Conservation (phyloP, 2,888 invertebrate species). For the Lithophane socia region DNA sequence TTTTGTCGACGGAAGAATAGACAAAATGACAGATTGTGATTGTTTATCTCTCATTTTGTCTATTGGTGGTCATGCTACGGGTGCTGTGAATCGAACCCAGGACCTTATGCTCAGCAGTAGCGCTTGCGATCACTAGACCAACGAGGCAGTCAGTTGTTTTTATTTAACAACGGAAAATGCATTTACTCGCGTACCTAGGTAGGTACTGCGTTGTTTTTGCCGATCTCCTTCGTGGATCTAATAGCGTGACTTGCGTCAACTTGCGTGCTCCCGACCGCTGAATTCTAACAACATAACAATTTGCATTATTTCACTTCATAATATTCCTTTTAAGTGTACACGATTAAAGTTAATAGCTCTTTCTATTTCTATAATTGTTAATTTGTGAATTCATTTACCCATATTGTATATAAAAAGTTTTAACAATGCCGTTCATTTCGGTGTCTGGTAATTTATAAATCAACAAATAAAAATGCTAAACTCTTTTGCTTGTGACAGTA, state of each 20-base stretch:
- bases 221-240: conserved; percentile 67
- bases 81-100: neutral
- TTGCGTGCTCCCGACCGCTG: conserved; percentile 43
- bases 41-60: no score
- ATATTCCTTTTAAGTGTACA: conserved; percentile 49
- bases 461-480: conserved; percentile 36
- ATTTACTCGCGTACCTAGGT: conserved; percentile 33
- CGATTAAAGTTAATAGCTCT: conserved; percentile 37
- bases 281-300: conserved; percentile 54
- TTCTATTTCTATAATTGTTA: conserved; percentile 33
- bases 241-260: conserved; percentile 67
- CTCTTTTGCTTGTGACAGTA: conserved; percentile 71
- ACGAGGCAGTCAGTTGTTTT: conserved; percentile 7
- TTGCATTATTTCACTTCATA: conserved; percentile 55
- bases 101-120: neutral
- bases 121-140: neutral
- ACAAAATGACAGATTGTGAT: no score
- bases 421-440: conserved; percentile 10
- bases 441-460: conserved; percentile 5
- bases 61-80: no score
- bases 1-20: no score
- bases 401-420: conserved; percentile 3
- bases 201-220: conserved; percentile 21
- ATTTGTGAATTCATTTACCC: conserved; percentile 8
- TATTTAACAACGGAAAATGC: conserved; percentile 46